phyloP scores from a whole-genome alignment of 2,113 vertebrate genomes.

The Apistogramma diplotaenia region DNA sequence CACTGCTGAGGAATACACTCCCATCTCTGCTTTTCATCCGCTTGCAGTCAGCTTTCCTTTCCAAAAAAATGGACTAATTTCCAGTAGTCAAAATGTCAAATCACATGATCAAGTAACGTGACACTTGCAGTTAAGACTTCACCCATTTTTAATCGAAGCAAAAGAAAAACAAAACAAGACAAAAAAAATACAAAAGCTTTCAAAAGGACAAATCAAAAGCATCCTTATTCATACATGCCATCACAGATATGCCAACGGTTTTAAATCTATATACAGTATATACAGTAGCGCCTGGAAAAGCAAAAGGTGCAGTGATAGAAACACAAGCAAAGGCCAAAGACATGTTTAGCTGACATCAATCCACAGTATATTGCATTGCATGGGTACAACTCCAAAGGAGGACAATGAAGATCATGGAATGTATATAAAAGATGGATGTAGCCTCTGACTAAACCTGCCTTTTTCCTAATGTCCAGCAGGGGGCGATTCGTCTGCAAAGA shows the following conservation, averaged over 20 bases:
- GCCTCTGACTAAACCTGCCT: background rate
- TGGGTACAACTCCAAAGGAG: background rate
- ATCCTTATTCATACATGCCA: background rate
- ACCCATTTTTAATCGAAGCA: background rate
- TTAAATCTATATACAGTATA: constrained; percentile 34
- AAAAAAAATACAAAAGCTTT: background rate
- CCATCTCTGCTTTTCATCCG: constrained; percentile 36
- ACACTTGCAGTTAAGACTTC: constrained; percentile 5
- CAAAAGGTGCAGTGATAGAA: background rate
- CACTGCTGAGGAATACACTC: constrained; percentile 63
- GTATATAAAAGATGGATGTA: background rate
- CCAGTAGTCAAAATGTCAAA: background rate
- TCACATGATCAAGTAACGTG: background rate
- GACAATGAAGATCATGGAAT: background rate
- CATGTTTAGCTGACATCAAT: background rate
- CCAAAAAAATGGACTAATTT: constrained; percentile 18
- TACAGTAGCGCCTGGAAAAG: constrained; percentile 5
- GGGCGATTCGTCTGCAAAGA: background rate
- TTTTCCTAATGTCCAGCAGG: background rate
- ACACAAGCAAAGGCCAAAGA: background rate
- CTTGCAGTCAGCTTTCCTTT: constrained; percentile 7
- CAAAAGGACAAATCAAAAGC: constrained; percentile 2
- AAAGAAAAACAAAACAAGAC: background rate
- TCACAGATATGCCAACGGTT: background rate
- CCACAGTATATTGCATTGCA: background rate